Evolutionary conservation across 37 sponge, comb jelly and placozoan species (phyloP), one percentile per base, ranked within the genome.

Genomic region (Halisarca cf. caerulea): DNA sequence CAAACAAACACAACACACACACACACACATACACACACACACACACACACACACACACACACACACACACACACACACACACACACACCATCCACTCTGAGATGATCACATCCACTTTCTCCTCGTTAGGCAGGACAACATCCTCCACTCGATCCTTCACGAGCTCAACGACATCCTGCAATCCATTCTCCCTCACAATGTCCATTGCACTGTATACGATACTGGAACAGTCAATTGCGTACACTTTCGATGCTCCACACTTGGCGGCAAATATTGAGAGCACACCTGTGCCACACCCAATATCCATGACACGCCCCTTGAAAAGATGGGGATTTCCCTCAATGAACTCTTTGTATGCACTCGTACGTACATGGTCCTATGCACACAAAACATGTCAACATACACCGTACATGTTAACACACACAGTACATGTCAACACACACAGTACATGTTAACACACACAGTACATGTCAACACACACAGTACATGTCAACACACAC

Each of bases 1-100:
- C n/a, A n/a, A n/a, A n/a, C n/a, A n/a, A n/a, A n/a, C n/a, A n/a
- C n/a, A n/a, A n/a, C n/a, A n/a, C n/a, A n/a, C n/a, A n/a, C n/a
- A n/a, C n/a, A n/a, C n/a, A n/a, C n/a, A n/a, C n/a, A n/a, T n/a
- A 72, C 47, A 81, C 81, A n/a, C 24, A 36, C 58, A 34, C 23
- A 61, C 38, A 28, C 15, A 36, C 51, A 66, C 25, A 28, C n/a
- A 28, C 28, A 7, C 64, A 61, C 64, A 61, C 64, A 5, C 64
- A 61, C 64, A 15, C 64, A 61, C 64, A 23, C 64, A 61, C 30
- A 61, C 64, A 23, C 64, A 15, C 64, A 43, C 23, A 21, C 74
- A 33, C 39, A 25, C 39, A 15, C 57, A 91, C 92, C 95, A 95
- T 95, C 95, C 95, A 95, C 66, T 95, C 95, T n/a, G 95, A 95